Conservation (phyloP, 2,113 vertebrate species). For the Epinephelus lanceolatus region DNA sequence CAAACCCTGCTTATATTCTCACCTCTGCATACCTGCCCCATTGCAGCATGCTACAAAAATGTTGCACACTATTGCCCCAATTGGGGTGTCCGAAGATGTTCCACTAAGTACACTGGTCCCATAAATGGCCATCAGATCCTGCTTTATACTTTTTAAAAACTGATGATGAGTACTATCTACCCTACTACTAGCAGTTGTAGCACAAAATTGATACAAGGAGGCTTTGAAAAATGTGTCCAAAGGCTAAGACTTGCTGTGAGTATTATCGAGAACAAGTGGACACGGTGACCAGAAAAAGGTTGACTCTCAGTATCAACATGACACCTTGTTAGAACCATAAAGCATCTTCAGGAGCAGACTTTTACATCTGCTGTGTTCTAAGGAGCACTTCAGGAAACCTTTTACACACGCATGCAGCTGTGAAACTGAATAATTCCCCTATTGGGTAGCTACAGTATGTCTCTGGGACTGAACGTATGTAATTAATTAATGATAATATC, state of each 20-base stretch:
- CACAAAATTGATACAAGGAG: no score
- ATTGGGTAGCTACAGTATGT: not conserved
- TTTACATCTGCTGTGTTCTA: not conserved
- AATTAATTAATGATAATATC: constrained; percentile 12
- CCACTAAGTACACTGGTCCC: not conserved
- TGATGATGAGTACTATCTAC: not conserved
- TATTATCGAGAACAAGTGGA: not conserved
- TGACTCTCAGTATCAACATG: not conserved
- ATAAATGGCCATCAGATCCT: not conserved
- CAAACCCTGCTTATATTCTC: not conserved
- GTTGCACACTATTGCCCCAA: not conserved
- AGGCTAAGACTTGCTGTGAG: no score
- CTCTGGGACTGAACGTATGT: not conserved
- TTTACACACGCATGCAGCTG: not conserved
- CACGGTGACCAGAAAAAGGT: not conserved
- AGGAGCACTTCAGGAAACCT: not conserved
- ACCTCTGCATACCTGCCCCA: not conserved
- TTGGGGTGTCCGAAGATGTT: not conserved
- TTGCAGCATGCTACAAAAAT: no score
- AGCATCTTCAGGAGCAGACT: not conserved
- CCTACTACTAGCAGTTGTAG: not conserved
- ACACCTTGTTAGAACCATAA: not conserved
- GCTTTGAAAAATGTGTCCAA: no score
- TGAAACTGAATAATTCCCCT: constrained; percentile 5
- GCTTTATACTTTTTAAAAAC: not conserved